Base-by-base conservation (phyloP, 2,888 invertebrate genomes). In the Phanerotoma sp. region DNA sequence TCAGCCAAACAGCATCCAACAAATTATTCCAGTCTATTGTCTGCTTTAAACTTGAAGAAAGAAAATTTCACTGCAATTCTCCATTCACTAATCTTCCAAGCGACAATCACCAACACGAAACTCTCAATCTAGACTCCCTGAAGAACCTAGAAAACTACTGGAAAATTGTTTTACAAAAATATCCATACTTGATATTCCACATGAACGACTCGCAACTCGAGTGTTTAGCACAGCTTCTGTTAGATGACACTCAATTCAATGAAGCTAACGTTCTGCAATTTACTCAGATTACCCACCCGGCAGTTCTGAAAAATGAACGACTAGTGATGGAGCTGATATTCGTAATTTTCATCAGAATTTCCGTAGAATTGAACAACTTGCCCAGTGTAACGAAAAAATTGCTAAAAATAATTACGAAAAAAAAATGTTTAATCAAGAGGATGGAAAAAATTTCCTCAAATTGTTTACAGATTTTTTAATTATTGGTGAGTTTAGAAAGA, bases 101-200 rank as follows among this genome's bases (percentile, higher is more conserved):
- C 11, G 30, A n/a, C 11, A 5, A 22, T 25, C 37, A 38, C 3
- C 11, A n/a, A n/a, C n/a, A n/a, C n/a, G n/a, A n/a, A n/a, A n/a
- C n/a, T n/a, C n/a, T n/a, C n/a, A n/a, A n/a, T n/a, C n/a, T n/a
- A n/a, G 16, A 37, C 4, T 3, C 4, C 10, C 18, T 69, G 37
- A 65, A 60, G 16, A 61, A 62, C 21, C 53, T 70, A 11, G 61
- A 67, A 28, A 33, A 62, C 33, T 64, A 50, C 47, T 74, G 74
- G 73, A 22, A 30, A 9, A 40, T 49, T 13, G 62, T 73, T 22
- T 52, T 73, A 22, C 64, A 68, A 47, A 51, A 62, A 54, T 62
- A 71, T 57, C 55, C 64, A 20, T 56, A 66, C 21, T 51, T 65
- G 13, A 55, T 72, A 51, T 22, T 54, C 13, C 48, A 51, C 16